These are phyloP conservation scores for Apotomis turbidana DNA, from an alignment of 2,888 invertebrate species.

Conservation along the genomic window DNA sequence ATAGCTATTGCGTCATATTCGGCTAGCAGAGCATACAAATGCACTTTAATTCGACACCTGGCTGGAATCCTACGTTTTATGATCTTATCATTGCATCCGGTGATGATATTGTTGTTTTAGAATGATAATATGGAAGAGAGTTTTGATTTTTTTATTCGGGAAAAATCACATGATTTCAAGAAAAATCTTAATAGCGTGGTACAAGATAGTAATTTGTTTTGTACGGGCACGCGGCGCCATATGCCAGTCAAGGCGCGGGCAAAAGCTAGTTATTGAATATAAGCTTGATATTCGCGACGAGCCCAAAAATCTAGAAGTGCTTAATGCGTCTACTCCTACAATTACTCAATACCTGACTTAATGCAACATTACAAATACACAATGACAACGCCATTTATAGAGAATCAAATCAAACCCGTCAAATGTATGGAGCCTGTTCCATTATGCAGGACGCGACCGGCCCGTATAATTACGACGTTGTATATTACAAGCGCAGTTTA, in stretches of 20 bases:
- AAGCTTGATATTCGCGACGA: background rate
- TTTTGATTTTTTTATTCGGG: too few species aligned
- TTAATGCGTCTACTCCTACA: conserved; percentile 19
- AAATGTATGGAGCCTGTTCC: conserved; percentile 50
- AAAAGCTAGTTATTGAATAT: too few species aligned
- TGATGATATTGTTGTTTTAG: background rate
- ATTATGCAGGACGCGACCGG: conserved; percentile 66
- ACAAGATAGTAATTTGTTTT: too few species aligned
- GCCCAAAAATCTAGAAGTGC: conserved; percentile 4
- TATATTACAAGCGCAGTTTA: conserved; percentile 59
- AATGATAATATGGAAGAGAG: background rate
- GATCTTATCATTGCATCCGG: conserved; percentile 9
- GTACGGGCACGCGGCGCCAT: too few species aligned
- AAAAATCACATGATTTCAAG: too few species aligned
- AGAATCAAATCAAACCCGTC: conserved; percentile 55
- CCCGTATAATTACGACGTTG: conserved; percentile 68
- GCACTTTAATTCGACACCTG: conserved; percentile 2
- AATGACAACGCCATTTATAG: conserved; percentile 51
- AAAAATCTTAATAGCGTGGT: too few species aligned
- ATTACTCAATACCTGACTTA: conserved; percentile 33
- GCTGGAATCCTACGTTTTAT: conserved; percentile 7
- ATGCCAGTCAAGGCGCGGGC: too few species aligned
- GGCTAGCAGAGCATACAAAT: conserved; percentile 12
- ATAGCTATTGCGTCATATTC: conserved; percentile 5
- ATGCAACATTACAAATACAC: conserved; percentile 39